A percentile compares a stretch with the other conserved stretches of the same genome.
These are phyloP conservation scores for Gallinago jamesoni DNA, from an alignment of 2,113 vertebrate species.

Conservation along the genomic window DNA sequence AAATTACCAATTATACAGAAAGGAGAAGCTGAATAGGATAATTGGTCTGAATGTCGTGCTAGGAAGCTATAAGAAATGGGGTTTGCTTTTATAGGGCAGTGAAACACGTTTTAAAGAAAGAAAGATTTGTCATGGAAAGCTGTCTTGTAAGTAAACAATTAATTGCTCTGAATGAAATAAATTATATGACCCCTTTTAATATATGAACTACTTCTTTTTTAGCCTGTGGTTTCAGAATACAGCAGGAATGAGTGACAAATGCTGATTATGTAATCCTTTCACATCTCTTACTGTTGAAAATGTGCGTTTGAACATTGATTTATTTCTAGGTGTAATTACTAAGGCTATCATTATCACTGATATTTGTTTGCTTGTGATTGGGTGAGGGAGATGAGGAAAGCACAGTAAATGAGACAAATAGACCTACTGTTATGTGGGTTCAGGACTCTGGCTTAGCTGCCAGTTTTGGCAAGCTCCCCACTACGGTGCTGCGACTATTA, in stretches of 20 bases:
- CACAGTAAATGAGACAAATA: not conserved
- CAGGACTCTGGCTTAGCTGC: not conserved
- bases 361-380: not conserved
- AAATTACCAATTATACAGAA: slow-evolving; percentile 36
- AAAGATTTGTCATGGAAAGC: not conserved
- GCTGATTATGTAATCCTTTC: not conserved
- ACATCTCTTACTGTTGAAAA: not conserved
- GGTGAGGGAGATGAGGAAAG: not conserved
- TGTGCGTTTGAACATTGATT: not conserved
- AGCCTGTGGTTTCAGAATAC: not conserved
- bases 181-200: not conserved
- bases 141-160: not conserved
- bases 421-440: not conserved
- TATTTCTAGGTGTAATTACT: not conserved
- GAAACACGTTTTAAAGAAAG: not conserved
- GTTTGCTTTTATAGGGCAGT: slow-evolving; percentile 10
- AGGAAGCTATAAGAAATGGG: not conserved
- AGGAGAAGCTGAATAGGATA: not conserved
- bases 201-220: not conserved
- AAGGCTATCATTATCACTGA: not conserved
- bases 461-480: not conserved
- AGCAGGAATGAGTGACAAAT: not conserved
- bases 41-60: slow-evolving; percentile 26
- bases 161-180: not conserved
- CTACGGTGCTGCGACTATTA: not conserved